These are phyloP conservation scores for Melanerpes formicivorus DNA, from an alignment of 2,113 vertebrate species.

Conservation along the genomic window DNA sequence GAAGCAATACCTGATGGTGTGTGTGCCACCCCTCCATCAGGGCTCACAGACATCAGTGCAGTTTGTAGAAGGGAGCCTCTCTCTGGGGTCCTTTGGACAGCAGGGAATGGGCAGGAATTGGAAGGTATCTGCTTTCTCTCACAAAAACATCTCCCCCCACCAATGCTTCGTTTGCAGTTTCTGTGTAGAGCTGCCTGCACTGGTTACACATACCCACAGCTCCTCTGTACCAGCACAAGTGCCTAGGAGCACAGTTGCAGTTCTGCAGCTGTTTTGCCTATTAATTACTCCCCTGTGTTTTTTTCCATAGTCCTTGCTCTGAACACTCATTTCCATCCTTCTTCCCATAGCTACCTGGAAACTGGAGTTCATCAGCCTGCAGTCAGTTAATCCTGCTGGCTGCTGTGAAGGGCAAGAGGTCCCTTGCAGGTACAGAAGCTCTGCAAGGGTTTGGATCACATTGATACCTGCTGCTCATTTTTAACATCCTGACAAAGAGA, in stretches of 20 bases:
- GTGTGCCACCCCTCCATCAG: neutral
- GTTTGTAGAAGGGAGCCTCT: neutral
- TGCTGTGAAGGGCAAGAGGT: neutral
- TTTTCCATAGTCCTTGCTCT: neutral
- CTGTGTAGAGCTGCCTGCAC: neutral
- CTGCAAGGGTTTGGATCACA: rapidly evolving
- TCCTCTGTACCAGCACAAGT: neutral
- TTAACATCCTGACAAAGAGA: neutral
- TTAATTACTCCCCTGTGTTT: neutral
- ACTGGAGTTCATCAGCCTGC: neutral
- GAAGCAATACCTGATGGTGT: neutral
- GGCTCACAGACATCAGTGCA: rapidly evolving
- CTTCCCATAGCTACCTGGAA: neutral
- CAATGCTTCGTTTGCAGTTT: neutral
- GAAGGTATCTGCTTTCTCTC: neutral
- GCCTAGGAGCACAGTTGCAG: neutral
- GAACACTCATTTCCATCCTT: neutral
- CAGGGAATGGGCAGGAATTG: rapidly evolving
- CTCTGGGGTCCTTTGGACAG: neutral
- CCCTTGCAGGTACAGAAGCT: neutral
- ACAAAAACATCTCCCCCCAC: neutral
- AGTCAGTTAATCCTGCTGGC: neutral
- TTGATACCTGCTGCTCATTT: neutral
- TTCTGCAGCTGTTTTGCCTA: neutral
- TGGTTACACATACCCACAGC: neutral